These are phyloP conservation scores for Lucinisca nassula DNA, from an alignment of 2,888 invertebrate genomes.

Conservation along the genomic window DNA sequence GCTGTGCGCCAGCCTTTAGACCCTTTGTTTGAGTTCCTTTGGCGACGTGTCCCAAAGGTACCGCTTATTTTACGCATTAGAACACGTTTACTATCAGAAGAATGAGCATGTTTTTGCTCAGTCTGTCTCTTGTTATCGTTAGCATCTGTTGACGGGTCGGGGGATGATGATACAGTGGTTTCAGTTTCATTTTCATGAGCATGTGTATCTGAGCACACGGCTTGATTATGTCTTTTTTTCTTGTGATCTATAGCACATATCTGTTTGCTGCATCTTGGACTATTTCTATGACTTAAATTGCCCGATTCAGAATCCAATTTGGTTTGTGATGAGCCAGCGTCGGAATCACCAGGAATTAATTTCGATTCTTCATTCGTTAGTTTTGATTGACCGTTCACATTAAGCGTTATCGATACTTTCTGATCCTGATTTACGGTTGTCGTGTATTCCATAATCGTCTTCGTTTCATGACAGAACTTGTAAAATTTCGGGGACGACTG, in stretches of 20 bases:
- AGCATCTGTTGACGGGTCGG: neutral
- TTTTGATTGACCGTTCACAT: conserved; percentile 1
- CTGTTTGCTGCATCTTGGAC: neutral
- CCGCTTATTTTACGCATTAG: conserved; percentile 12
- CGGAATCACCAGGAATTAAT: neutral
- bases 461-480: neutral
- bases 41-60: conserved; percentile 17
- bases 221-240: neutral
- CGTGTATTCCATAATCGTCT: neutral
- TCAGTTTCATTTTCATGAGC: neutral
- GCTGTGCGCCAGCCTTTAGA: conserved; percentile 67
- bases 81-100: neutral
- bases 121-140: neutral
- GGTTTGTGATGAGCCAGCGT: neutral
- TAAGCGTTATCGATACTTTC: neutral
- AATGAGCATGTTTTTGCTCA: neutral
- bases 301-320: neutral
- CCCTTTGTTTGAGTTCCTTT: conserved; percentile 39
- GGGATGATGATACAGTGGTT: neutral
- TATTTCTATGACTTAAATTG: neutral
- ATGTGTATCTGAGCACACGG: neutral
- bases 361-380: neutral
- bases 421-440: neutral
- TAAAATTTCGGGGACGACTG: neutral
- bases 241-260: neutral